Evolutionary conservation across 2,797 vertebrate genomes (phyloP), one percentile per base, ranked within the genome.

Genomic region (Loriculus beryllinus): DNA sequence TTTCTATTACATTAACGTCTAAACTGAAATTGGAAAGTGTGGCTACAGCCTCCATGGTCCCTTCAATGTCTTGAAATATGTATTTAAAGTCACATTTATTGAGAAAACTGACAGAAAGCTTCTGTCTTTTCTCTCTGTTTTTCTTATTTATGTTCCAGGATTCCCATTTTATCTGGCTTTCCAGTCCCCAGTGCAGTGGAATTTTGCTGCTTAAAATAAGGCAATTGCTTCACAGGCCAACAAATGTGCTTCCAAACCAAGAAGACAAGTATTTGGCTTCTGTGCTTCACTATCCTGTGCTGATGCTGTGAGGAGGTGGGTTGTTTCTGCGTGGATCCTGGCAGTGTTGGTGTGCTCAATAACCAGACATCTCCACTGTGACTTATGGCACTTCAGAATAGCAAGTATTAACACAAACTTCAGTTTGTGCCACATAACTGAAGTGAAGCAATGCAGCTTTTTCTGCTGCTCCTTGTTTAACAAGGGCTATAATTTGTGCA

Each of bases 181-280:
- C n/a, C 31, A 22, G 10, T n/a, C 9, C 15, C 15, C 2, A 29
- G 0, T n/a, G 11, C 25, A 31, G 23, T n/a, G 31, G 7, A 70
- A 39, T 91, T 91, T 89, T 93, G 3, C 20, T 45, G 37, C 35
- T 80, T 70, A 67, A 84, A 79, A 74, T 40, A 69, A 57, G 86
- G 3, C 8, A 52, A 10, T 77, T 51, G 14, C 23, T 84, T 51
- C 20, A 3, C 29, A 77, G 72, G 21, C 31, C 56, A 77, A 56
- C 5, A 65, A 82, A 43, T 51, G 6, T 33, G 7, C 47, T 78
- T 65, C 70, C 28, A 47, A 14, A 26, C 54, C 51, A 80, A 51
- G 69, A 76, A 57, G 16, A 6, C 6, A 39, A 71, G 28, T 33
- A 31, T 63, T 51, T 69, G 33, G 4, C 40, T 71, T 76, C 49